Base-by-base conservation (phyloP, 2,113 vertebrate species). In the Camelus dromedarius region DNA sequence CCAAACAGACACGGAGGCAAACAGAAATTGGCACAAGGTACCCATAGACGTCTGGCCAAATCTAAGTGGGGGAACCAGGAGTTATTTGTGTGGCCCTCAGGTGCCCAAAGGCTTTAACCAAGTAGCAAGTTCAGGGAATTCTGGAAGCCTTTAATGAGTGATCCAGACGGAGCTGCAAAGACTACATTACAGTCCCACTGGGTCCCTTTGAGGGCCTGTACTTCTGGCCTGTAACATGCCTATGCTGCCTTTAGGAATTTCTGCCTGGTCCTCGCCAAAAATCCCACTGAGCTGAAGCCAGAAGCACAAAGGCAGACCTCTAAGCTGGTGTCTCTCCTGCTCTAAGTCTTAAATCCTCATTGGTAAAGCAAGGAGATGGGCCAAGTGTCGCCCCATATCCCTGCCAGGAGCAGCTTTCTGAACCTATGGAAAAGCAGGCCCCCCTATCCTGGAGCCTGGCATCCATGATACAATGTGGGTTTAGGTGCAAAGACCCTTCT, bases 141-240 rank as follows among this genome's bases (percentile, higher is more conserved):
- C 19, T 35, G 72, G 73, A 72, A 80, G 38, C 46, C 86, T 66
- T 15, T 58, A 58, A 10, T 56, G 48, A 67, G 52, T 52, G 15
- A 26, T 58, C 12, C 80, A 73, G 73, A 86, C 7, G 73, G 18
- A 96, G 52, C 30, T 85, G n/a, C 26, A 81, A 67, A 80, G 50
- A 62, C 1, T 2, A 14, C n/a, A 32, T 28, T 20, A 52, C 13
- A 54, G 28, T 54, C 11, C 3, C 11, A 0, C 12, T 5, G 20
- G 8, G 30, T 46, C 26, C 79, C 19, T 80, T 30, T 62, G 56
- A 91, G 62, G 70, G 60, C 3, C 38, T 32, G 8, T 38, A 32
- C 6, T 50, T 66, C 54, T 32, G 12, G 28, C 12, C 46, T 18
- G 3, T 38, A 16, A 70, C 19, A 9, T 42, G 46, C 18, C 2